Base-by-base conservation (phyloP, 2,797 vertebrate species). In the Fistularia commersonii region DNA sequence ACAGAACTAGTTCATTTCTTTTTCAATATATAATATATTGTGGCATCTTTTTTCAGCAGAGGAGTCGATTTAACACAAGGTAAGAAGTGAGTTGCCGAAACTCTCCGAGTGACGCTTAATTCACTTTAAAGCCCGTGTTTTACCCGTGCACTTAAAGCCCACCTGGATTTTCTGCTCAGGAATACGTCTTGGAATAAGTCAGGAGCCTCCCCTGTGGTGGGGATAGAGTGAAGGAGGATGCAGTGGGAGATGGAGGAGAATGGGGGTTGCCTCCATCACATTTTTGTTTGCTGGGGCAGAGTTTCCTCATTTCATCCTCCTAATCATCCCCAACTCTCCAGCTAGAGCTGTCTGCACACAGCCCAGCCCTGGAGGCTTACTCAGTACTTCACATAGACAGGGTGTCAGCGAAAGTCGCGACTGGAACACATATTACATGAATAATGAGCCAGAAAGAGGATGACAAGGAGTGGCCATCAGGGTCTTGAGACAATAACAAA, bases 381-480 rank as follows among this genome's bases (percentile, higher is more conserved):
- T 80, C 68, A 35, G 77, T 69, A 67, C 84, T 87, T 88, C 57
- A 87, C 80, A 48, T 23, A 59, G 77, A 88, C 89, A 84, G 75
- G 76, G 81, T 86, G 86, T 88, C 50, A 68, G 87, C 60, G 73
- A 60, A 57, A 76, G 72, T 88, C 81, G 70, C 65, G 76, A 69
- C 83, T 86, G 73, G 88, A 88, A 80, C 75, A 81, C 69, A 82
- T 76, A 84, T 72, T 74, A 90, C 79, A 87, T 79, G 82, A 84
- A 87, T 89, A 92, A 92, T 85, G 72, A 90, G 84, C 74, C 52
- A 51, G 82, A 85, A 38, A 49, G 11, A 1, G 64, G 66, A 55
- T 73, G 79, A 74, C 52, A 71, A 77, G 59, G 74, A 79, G 87
- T 66, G 64, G 61, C 79, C 70, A 86, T 65, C 63, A 38, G 66